A percentile compares a stretch with the other conserved stretches of the same genome.
Evolutionary conservation across 1,140 invertebrate genomes (phyloP).

Genomic region (Hyposmocoma kahamanoa): DNA sequence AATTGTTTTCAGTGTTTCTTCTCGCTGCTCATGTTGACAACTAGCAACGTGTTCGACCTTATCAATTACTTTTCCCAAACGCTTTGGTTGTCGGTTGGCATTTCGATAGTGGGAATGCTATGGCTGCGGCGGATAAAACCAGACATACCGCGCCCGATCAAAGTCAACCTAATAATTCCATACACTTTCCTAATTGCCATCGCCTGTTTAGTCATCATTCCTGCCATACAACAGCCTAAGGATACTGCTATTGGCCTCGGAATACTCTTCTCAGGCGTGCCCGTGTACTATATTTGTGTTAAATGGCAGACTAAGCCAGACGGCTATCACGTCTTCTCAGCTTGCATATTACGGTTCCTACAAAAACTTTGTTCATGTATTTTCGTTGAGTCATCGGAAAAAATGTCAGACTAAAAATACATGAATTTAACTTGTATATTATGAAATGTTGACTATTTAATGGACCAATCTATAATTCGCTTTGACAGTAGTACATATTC

Average conservation of each 20-base stretch:
- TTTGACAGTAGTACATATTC: no score
- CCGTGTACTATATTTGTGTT: constrained; percentile 92
- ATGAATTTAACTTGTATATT: not conserved
- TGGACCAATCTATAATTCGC: not conserved
- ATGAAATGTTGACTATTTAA: not conserved
- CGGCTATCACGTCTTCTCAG: constrained; percentile 51
- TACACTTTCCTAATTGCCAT: constrained; percentile 90
- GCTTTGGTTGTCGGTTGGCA: constrained; percentile 85
- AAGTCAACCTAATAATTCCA: constrained; percentile 86
- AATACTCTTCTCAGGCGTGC: constrained; percentile 91
- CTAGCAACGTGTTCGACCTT: constrained; percentile 80
- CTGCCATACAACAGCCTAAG: constrained; percentile 83
- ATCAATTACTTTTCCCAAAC: constrained; percentile 89
- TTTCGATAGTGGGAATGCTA: constrained; percentile 85
- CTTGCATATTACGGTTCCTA: constrained; percentile 56
- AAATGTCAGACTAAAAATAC: constrained; percentile 38
- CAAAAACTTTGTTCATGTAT: constrained; percentile 70
- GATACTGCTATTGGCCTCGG: constrained; percentile 89
- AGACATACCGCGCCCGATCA: constrained; percentile 85
- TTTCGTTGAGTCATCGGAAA: constrained; percentile 59
- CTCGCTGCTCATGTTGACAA: constrained; percentile 82
- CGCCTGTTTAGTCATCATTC: constrained; percentile 86
- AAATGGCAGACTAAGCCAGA: constrained; percentile 86
- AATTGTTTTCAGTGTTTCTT: constrained; percentile 80
- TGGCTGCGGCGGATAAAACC: constrained; percentile 83